phyloP scores from a whole-genome alignment of 2,888 invertebrate genomes.

The Tetragnatha montana region DNA sequence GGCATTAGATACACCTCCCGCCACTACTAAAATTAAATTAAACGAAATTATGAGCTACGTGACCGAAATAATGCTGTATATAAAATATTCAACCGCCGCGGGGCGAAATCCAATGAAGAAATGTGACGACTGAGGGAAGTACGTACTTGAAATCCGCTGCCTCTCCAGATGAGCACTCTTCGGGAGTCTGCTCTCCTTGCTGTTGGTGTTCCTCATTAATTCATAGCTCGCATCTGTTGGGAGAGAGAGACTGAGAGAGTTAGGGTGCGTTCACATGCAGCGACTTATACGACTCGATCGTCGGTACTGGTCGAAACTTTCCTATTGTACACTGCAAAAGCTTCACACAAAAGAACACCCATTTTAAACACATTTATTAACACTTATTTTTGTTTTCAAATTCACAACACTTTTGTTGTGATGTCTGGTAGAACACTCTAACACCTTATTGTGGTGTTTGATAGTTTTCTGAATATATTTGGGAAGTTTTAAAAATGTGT shows the following conservation, averaged over 20 bases:
- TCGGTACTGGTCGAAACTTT: too few species aligned
- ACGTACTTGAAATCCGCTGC: slow-evolving; percentile 59
- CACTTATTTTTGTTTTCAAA: too few species aligned
- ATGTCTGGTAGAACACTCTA: too few species aligned
- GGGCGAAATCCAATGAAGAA: background rate
- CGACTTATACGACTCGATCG: too few species aligned
- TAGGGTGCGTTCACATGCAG: background rate
- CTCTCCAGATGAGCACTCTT: slow-evolving; percentile 62
- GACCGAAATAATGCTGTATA: background rate
- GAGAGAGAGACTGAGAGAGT: slow-evolving; percentile 10
- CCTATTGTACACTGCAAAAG: too few species aligned
- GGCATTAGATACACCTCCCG: background rate
- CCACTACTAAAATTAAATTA: background rate
- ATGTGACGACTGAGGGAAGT: background rate
- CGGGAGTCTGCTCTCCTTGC: slow-evolving; percentile 57
- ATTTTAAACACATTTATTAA: too few species aligned
- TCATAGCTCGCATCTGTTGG: slow-evolving; percentile 64
- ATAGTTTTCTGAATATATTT: too few species aligned
- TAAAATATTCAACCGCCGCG: background rate
- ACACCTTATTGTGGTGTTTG: too few species aligned
- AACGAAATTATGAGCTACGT: background rate
- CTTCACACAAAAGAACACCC: too few species aligned
- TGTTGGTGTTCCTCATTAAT: slow-evolving; percentile 65
- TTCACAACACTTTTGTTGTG: too few species aligned
- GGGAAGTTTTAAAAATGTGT: too few species aligned